Conservation (phyloP, 2,113 vertebrate genomes). For the mouse (Mus musculus) region GRCm39 chr2:154082001-154082500, state of each 20-base stretch:
- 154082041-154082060: background rate
- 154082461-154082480: background rate
- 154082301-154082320: background rate
- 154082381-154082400: background rate
- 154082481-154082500: background rate
- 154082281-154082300: background rate
- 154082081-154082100: background rate
- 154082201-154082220: background rate
- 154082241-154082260: background rate
- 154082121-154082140: background rate
- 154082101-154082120: background rate
- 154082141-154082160: background rate
- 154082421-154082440: background rate
- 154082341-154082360: background rate
- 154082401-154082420: background rate
- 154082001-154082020: too few species aligned
- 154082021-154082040: background rate
- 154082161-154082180: background rate
- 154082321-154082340: background rate
- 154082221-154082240: background rate
- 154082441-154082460: background rate
- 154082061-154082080: background rate
- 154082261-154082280: background rate
- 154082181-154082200: background rate
- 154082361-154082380: background rate